phyloP scores from a whole-genome alignment of 2,113 vertebrate genomes.

The Rhombomys opimus region DNA sequence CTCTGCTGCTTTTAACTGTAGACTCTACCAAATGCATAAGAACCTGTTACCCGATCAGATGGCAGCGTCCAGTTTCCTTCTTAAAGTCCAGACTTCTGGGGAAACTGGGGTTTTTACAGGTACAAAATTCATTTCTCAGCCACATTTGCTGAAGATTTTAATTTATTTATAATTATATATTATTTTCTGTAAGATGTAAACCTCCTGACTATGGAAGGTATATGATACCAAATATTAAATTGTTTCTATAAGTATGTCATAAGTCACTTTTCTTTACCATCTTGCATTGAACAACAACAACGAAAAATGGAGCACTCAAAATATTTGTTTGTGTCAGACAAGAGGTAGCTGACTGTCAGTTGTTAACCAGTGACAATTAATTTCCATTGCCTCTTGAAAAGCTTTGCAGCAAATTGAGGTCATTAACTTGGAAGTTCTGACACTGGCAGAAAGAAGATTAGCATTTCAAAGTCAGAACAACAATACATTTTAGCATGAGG shows the following conservation, averaged over 20 bases:
- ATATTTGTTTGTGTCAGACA: constrained; percentile 16
- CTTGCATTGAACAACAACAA: not conserved
- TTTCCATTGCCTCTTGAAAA: constrained; percentile 52
- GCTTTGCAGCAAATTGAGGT: constrained; percentile 6
- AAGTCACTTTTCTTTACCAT: constrained; percentile 14
- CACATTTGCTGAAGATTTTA: not conserved
- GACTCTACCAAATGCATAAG: not conserved
- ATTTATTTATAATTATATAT: not conserved
- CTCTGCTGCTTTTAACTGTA: not conserved
- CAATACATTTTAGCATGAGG: not conserved
- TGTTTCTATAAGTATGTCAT: not conserved
- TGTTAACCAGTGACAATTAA: constrained; percentile 62
- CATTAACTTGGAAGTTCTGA: constrained; percentile 65
- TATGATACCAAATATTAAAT: not conserved
- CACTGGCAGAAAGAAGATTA: constrained; percentile 13
- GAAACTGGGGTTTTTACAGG: not conserved
- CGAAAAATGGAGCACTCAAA: not conserved
- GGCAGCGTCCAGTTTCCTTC: not conserved
- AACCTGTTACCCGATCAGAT: not conserved
- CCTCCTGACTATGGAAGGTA: not conserved
- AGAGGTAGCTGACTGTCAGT: constrained; percentile 11
- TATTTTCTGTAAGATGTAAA: not conserved
- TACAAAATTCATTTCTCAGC: not conserved
- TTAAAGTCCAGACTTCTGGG: not conserved
- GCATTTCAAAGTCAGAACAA: constrained; percentile 55